A percentile compares a stretch with the other conserved stretches of the same genome.
These are phyloP conservation scores for Heliconius nattereri DNA, from an alignment of 1,140 invertebrate genomes.

Conservation along the genomic window DNA sequence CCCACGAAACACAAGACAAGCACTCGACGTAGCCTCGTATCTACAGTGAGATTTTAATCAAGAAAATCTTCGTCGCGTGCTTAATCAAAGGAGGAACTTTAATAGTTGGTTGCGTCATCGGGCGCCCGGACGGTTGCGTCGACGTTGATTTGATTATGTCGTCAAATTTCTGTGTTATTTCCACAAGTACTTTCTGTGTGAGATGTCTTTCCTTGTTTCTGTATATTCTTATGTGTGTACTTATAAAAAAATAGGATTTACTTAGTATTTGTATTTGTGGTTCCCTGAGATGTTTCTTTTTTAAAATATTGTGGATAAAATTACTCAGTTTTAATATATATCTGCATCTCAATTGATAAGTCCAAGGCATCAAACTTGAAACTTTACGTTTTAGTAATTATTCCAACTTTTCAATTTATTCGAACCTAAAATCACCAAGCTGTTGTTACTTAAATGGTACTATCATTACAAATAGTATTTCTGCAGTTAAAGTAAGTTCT, in stretches of 20 bases:
- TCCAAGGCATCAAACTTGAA: no score
- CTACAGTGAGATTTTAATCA: conserved; percentile 56
- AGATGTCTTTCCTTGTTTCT: conserved; percentile 19
- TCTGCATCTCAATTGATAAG: no score
- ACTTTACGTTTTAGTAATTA: no score
- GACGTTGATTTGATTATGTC: conserved; percentile 40
- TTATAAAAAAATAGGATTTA: neutral
- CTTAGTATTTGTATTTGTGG: no score
- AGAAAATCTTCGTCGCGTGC: conserved; percentile 51
- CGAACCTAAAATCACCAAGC: no score
- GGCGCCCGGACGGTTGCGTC: conserved; percentile 28
- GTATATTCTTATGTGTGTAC: neutral
- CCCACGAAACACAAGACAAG: conserved; percentile 22
- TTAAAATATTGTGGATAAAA: no score
- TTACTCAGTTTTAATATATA: no score
- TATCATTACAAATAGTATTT: neutral
- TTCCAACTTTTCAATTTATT: no score
- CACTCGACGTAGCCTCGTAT: conserved; percentile 47
- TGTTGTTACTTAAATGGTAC: no score
- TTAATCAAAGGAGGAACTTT: conserved; percentile 57
- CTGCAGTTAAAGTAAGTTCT: neutral
- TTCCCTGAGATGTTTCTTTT: no score
- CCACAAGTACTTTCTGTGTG: conserved; percentile 20
- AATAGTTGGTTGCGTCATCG: conserved; percentile 47
- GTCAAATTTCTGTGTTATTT: conserved; percentile 36